A percentile compares a stretch with the other conserved stretches of the same genome.
Conservation (phyloP, 2,797 vertebrate genomes). For the Rhadinocentrus ornatus region DNA sequence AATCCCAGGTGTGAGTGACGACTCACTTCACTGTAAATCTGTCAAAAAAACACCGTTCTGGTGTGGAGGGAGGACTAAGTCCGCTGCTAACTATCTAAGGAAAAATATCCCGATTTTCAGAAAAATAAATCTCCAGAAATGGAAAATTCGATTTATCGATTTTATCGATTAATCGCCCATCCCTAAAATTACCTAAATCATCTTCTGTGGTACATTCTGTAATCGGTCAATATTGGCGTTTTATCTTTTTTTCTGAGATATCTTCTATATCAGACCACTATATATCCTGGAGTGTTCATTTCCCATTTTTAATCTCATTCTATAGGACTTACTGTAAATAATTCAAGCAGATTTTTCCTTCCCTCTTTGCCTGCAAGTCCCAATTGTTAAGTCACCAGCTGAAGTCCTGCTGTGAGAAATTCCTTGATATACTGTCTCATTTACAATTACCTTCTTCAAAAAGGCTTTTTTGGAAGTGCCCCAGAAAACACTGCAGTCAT, state of each 20-base stretch:
- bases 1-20: too few species aligned
- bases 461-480: constrained; percentile 54
- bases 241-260: background rate
- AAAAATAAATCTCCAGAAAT: too few species aligned
- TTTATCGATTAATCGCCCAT: too few species aligned
- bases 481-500: constrained; percentile 43
- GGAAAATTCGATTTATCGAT: too few species aligned
- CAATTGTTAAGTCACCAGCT: constrained; percentile 35
- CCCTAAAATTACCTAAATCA: too few species aligned
- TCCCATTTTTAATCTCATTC: constrained; percentile 23
- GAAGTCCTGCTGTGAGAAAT: constrained; percentile 13
- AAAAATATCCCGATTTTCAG: too few species aligned
- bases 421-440: constrained; percentile 25
- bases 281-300: background rate
- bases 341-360: constrained; percentile 32
- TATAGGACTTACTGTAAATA: constrained; percentile 25
- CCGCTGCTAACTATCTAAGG: too few species aligned
- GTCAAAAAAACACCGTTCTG: too few species aligned
- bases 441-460: constrained; percentile 41
- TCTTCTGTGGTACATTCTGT: too few species aligned
- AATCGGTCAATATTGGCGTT: too few species aligned
- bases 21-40: too few species aligned
- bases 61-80: too few species aligned
- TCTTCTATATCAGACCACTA: constrained; percentile 1
- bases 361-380: background rate